Percentiles rank a stretch among this genome's conserved stretches.
Evolutionary conservation across 2,888 invertebrate species (phyloP).

Genomic region (Agriopis leucophaearia): DNA sequence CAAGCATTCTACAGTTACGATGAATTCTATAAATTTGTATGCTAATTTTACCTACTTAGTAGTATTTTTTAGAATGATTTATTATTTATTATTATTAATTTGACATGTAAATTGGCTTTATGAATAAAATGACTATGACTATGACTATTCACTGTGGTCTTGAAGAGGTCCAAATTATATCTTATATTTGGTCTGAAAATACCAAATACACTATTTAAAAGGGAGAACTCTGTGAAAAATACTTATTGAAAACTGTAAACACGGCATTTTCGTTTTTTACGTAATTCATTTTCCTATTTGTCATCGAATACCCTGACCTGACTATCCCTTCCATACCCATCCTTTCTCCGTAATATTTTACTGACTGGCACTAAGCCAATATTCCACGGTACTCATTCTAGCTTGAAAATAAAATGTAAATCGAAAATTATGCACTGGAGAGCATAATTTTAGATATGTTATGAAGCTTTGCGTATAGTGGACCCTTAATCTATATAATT

Average conservation of each 20-base stretch:
- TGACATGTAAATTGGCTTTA: no score
- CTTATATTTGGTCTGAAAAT: no score
- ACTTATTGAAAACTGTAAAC: background rate
- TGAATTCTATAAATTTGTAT: no score
- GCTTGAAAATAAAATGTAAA: constrained; percentile 27
- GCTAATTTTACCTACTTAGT: no score
- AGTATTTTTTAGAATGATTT: no score
- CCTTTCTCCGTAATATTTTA: constrained; percentile 40
- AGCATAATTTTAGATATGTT: constrained; percentile 23
- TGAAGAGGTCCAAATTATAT: no score
- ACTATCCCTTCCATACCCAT: constrained; percentile 23
- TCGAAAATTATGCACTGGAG: background rate
- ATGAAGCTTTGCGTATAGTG: constrained; percentile 1
- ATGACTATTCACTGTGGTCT: no score
- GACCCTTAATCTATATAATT: background rate
- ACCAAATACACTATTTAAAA: background rate
- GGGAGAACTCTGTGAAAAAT: background rate
- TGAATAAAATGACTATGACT: no score
- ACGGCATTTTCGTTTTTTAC: background rate
- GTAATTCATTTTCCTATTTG: constrained; percentile 19
- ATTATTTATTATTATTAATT: no score
- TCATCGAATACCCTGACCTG: constrained; percentile 32
- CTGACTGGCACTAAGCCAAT: constrained; percentile 43
- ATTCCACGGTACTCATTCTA: constrained; percentile 16
- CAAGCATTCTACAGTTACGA: no score